These are phyloP conservation scores for Sparidentex hasta DNA, from an alignment of 2,797 vertebrate genomes.

Conservation along the genomic window DNA sequence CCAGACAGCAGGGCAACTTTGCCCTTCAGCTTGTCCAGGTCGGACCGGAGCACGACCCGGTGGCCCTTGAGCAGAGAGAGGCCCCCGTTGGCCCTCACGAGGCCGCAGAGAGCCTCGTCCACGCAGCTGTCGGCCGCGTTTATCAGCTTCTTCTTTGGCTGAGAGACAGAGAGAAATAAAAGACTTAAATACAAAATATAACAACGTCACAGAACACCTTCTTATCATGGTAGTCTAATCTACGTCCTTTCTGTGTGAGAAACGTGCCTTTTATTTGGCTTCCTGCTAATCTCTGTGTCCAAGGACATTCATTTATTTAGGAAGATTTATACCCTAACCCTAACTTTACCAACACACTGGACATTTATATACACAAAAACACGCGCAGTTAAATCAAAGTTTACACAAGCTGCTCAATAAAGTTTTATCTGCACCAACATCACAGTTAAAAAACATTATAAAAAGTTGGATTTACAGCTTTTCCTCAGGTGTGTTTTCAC, in stretches of 20 bases:
- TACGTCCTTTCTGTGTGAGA: too few species aligned
- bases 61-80: slow-evolving; percentile 89
- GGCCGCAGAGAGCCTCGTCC: slow-evolving; percentile 89
- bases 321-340: too few species aligned
- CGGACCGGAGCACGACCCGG: slow-evolving; percentile 89
- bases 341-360: too few species aligned
- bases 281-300: too few species aligned
- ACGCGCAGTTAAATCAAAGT: neutral
- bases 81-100: slow-evolving; percentile 82
- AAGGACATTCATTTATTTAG: too few species aligned
- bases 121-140: slow-evolving; percentile 88
- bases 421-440: slow-evolving; percentile 8
- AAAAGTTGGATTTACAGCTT: neutral
- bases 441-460: too few species aligned
- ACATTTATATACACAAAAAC: neutral
- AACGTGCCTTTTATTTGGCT: too few species aligned
- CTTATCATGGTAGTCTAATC: too few species aligned
- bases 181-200: too few species aligned
- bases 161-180: neutral
- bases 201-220: too few species aligned
- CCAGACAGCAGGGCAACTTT: slow-evolving; percentile 92
- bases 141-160: slow-evolving; percentile 89
- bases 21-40: slow-evolving; percentile 85
- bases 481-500: rapidly evolving
- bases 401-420: slow-evolving; percentile 19